Percentiles rank a stretch among this genome's conserved stretches.
Conservation (phyloP, 2,113 vertebrate species). For the Trinectes maculatus region DNA sequence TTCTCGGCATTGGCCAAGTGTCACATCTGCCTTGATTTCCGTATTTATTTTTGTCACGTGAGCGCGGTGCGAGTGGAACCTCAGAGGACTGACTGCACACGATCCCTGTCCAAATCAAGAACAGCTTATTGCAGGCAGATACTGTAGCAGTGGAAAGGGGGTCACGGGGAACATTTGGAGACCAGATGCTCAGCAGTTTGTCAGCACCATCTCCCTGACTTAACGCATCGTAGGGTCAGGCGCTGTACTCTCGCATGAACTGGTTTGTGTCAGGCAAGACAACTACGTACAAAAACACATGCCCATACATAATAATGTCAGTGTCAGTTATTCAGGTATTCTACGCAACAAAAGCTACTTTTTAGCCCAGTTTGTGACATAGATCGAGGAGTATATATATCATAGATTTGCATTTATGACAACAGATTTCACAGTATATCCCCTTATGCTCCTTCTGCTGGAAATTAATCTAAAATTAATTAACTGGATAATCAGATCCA, state of each 20-base stretch:
- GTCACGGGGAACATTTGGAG: slow-evolving; percentile 81
- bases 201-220: slow-evolving; percentile 69
- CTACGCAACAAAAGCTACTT: slow-evolving; percentile 43
- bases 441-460: not conserved
- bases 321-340: slow-evolving; percentile 55
- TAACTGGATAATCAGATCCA: not conserved
- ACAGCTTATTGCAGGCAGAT: slow-evolving; percentile 70
- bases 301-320: slow-evolving; percentile 68
- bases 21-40: slow-evolving; percentile 72
- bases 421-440: not conserved
- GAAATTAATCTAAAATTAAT: not conserved
- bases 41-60: slow-evolving; percentile 85
- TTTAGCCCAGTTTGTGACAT: slow-evolving; percentile 14
- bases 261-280: slow-evolving; percentile 64
- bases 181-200: slow-evolving; percentile 80
- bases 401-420: not conserved
- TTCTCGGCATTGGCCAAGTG: slow-evolving; percentile 50
- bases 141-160: slow-evolving; percentile 64
- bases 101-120: slow-evolving; percentile 74
- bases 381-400: not conserved
- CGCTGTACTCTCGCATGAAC: slow-evolving; percentile 61
- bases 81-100: slow-evolving; percentile 55
- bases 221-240: slow-evolving; percentile 61
- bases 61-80: slow-evolving; percentile 40
- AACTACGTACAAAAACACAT: slow-evolving; percentile 65